These are phyloP conservation scores for Sminthurinus aureus DNA, from an alignment of 2,888 invertebrate species.

Conservation along the genomic window DNA sequence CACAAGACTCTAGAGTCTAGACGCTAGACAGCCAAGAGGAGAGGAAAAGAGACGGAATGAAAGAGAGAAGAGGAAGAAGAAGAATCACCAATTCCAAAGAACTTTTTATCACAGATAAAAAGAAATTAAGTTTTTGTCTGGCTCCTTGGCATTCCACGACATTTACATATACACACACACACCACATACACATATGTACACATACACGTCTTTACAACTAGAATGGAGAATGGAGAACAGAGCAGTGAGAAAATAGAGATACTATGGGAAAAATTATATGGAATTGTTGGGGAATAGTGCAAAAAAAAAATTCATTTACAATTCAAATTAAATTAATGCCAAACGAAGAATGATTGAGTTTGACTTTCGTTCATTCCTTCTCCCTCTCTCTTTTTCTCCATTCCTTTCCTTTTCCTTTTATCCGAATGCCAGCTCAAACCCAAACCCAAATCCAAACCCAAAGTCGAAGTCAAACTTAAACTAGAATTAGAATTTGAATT, in stretches of 20 bases:
- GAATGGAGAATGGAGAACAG: too few species aligned
- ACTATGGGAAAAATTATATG: too few species aligned
- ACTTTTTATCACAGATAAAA: not conserved
- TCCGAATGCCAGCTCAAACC: not conserved
- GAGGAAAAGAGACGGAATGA: not conserved
- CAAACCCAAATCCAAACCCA: too few species aligned
- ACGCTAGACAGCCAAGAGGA: not conserved
- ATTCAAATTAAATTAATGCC: not conserved
- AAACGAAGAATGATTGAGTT: not conserved
- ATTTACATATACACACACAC: too few species aligned
- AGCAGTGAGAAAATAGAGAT: too few species aligned
- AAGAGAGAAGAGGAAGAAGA: not conserved
- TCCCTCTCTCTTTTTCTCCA: not conserved
- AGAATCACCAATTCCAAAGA: not conserved
- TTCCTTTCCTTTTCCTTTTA: not conserved
- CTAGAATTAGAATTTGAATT: too few species aligned
- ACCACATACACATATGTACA: too few species aligned
- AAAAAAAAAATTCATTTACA: not conserved
- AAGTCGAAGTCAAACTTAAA: too few species aligned
- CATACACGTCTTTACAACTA: too few species aligned
- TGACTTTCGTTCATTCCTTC: too few species aligned
- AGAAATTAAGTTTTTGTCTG: not conserved
- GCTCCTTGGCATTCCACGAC: not conserved
- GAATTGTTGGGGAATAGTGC: not conserved
- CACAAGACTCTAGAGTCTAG: too few species aligned